A percentile compares a stretch with the other conserved stretches of the same genome.
phyloP scores from a whole-genome alignment of 1,140 invertebrate genomes.

The Galleria mellonella region DNA sequence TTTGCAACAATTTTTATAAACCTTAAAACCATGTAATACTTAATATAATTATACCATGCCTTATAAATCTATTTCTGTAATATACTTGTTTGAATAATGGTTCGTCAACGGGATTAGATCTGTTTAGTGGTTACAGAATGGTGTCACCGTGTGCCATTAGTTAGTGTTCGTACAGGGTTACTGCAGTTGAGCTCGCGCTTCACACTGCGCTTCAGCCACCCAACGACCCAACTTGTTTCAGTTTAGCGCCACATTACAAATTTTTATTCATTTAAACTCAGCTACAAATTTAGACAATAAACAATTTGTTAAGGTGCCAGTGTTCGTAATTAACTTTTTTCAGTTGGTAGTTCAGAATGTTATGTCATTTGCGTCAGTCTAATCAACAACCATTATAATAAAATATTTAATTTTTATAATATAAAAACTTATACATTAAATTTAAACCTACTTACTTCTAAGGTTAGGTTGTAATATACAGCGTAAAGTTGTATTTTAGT shows the following conservation, averaged over 20 bases:
- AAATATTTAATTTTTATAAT: constrained; percentile 26
- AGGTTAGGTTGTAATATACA: constrained; percentile 58
- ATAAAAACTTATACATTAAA: constrained; percentile 48
- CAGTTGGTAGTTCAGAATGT: not conserved
- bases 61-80: too few species aligned
- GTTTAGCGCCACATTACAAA: constrained; percentile 5
- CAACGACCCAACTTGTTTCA: constrained; percentile 1
- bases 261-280: constrained; percentile 6
- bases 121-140: constrained; percentile 1
- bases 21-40: too few species aligned
- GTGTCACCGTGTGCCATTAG: constrained; percentile 18
- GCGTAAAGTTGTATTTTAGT: constrained; percentile 52
- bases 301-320: constrained; percentile 42
- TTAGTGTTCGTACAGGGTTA: constrained; percentile 13
- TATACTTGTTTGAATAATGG: not conserved
- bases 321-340: constrained; percentile 34
- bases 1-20: too few species aligned
- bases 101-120: not conserved
- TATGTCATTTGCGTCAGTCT: constrained; percentile 12
- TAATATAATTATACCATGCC: too few species aligned
- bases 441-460: constrained; percentile 58
- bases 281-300: constrained; percentile 29
- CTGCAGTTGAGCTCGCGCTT: too few species aligned
- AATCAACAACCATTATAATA: constrained; percentile 14
- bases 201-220: too few species aligned